These are phyloP conservation scores for Hormaphis cornu DNA, from an alignment of 1,140 invertebrate species.

Conservation along the genomic window DNA sequence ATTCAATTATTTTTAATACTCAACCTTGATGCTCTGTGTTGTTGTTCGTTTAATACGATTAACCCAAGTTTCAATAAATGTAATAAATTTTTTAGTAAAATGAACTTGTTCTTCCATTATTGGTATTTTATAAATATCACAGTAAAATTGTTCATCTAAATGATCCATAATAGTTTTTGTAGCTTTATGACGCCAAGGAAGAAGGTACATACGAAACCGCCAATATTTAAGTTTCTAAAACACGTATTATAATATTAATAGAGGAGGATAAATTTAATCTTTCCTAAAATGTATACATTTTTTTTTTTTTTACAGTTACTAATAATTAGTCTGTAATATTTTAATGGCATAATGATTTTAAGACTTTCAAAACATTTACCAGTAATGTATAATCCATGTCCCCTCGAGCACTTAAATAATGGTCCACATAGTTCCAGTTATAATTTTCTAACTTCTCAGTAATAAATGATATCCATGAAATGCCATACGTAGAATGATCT, in stretches of 20 bases:
- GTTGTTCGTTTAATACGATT: conserved; percentile 56
- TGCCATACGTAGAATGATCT: conserved; percentile 83
- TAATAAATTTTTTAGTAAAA: conserved; percentile 63
- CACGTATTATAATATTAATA: neutral
- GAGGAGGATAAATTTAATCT: neutral
- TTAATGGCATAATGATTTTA: neutral
- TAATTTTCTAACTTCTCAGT: conserved; percentile 92
- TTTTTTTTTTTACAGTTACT: neutral
- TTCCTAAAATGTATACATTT: neutral
- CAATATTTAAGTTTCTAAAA: conserved; percentile 68
- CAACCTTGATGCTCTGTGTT: neutral
- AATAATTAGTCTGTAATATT: neutral
- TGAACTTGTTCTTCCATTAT: conserved; percentile 55
- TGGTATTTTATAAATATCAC: conserved; percentile 66
- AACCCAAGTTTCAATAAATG: conserved; percentile 76
- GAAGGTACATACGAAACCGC: conserved; percentile 79
- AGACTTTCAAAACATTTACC: conserved; percentile 49
- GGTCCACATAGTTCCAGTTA: conserved; percentile 96
- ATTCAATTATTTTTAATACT: neutral
- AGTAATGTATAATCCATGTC: conserved; percentile 79
- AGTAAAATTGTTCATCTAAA: conserved; percentile 47
- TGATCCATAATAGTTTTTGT: conserved; percentile 63
- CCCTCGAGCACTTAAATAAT: conserved; percentile 88
- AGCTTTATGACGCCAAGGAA: conserved; percentile 64
- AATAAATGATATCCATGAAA: conserved; percentile 88